Evolutionary conservation across 2,888 invertebrate species (phyloP).

Genomic region (Drosophila gaucha): DNA sequence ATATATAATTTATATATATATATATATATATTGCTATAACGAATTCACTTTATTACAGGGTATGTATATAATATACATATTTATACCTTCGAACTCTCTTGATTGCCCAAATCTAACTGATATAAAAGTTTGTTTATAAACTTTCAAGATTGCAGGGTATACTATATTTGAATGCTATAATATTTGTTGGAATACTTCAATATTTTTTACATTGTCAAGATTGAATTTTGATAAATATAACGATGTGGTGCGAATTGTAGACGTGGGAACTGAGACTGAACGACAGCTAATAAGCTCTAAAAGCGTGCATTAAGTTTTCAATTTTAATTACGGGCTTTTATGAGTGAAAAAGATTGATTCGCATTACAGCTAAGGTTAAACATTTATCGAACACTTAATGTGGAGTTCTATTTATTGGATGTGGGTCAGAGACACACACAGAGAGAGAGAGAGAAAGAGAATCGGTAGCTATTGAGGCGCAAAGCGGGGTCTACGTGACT

Average conservation of each 20-base stretch:
- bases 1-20: no score
- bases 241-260: slow-evolving; percentile 18
- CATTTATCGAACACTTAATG: slow-evolving; percentile 4
- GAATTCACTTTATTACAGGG: background rate
- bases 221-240: slow-evolving; percentile 34
- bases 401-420: slow-evolving; percentile 28
- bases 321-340: slow-evolving; percentile 25
- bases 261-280: slow-evolving; percentile 24
- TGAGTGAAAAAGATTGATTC: background rate
- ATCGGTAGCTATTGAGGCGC: slow-evolving; percentile 6
- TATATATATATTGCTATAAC: no score
- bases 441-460: background rate
- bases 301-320: slow-evolving; percentile 27
- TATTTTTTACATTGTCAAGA: slow-evolving; percentile 9
- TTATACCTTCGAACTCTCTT: no score
- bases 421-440: slow-evolving; percentile 62
- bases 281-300: slow-evolving; percentile 27
- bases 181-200: background rate
- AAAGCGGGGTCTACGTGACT: slow-evolving; percentile 6
- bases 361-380: slow-evolving; percentile 19
- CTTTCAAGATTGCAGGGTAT: background rate
- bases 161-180: background rate
- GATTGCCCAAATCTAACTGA: no score
- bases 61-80: background rate
- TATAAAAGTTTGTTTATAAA: no score